phyloP scores from a whole-genome alignment of 2,888 invertebrate species.

The Caenorhabditis imperialis region DNA sequence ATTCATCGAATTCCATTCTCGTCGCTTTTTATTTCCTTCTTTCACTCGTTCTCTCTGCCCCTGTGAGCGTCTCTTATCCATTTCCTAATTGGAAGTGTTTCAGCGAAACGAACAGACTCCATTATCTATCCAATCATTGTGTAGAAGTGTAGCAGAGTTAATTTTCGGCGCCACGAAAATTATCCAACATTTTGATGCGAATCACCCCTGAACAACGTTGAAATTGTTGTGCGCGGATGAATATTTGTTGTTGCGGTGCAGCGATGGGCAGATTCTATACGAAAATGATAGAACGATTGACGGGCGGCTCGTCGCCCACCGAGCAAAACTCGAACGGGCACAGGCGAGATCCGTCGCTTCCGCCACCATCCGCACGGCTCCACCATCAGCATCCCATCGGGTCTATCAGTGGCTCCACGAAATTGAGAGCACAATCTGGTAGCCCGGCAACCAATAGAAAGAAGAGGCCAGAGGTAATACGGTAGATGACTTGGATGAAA shows the following conservation, averaged over 20 bases:
- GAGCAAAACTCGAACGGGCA: conserved; percentile 34
- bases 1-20: conserved; percentile 4
- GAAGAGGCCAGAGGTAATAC: conserved; percentile 47
- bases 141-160: conserved; percentile 2
- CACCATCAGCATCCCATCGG: conserved; percentile 24
- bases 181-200: too few species aligned
- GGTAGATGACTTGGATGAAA: conserved; percentile 16
- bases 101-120: conserved; percentile 45
- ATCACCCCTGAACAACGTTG: too few species aligned
- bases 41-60: neutral
- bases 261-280: conserved; percentile 56
- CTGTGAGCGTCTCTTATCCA: too few species aligned
- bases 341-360: neutral
- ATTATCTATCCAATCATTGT: conserved; percentile 3
- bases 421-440: conserved; percentile 51
- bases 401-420: conserved; percentile 30
- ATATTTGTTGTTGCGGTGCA: conserved; percentile 52
- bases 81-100: too few species aligned
- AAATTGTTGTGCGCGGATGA: conserved; percentile 38
- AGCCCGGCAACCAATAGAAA: conserved; percentile 46
- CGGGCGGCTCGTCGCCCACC: conserved; percentile 44
- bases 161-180: conserved; percentile 36
- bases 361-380: conserved; percentile 11
- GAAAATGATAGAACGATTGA: conserved; percentile 54
- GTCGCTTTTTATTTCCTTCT: neutral